These are phyloP conservation scores for Mechanitis messenoides DNA, from an alignment of 2,888 invertebrate species.

Conservation along the genomic window DNA sequence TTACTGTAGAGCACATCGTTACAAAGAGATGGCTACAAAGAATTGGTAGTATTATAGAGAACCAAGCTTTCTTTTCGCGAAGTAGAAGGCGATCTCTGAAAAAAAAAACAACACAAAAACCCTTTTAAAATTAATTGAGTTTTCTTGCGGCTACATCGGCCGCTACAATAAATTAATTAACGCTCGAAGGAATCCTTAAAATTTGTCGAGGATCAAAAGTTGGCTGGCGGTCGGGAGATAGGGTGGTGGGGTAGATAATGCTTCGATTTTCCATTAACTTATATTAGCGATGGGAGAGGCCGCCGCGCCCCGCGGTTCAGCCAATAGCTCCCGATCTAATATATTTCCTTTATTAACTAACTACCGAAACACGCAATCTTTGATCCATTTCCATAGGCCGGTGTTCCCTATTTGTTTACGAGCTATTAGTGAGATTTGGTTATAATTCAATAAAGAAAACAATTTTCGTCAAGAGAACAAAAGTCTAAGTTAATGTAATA, in stretches of 20 bases:
- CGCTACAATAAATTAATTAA: slow-evolving; percentile 76
- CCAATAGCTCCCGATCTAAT: slow-evolving; percentile 60
- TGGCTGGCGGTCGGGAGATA: slow-evolving; percentile 43
- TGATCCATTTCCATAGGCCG: slow-evolving; percentile 69
- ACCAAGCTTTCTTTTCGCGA: slow-evolving; percentile 43
- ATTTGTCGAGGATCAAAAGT: slow-evolving; percentile 75
- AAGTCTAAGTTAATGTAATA: slow-evolving; percentile 5
- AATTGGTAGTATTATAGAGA: slow-evolving; percentile 55
- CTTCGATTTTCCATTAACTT: slow-evolving; percentile 76
- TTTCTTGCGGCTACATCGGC: slow-evolving; percentile 74
- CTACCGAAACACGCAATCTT: slow-evolving; percentile 71
- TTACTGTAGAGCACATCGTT: slow-evolving; percentile 57
- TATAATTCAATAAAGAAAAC: slow-evolving; percentile 61
- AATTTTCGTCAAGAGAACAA: background rate
- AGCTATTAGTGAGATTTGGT: slow-evolving; percentile 58
- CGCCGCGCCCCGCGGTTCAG: slow-evolving; percentile 54
- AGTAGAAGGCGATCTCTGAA: slow-evolving; percentile 51
- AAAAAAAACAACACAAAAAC: slow-evolving; percentile 75
- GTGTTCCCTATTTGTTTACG: slow-evolving; percentile 64
- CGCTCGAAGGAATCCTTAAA: slow-evolving; percentile 74
- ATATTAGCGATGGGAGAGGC: slow-evolving; percentile 69
- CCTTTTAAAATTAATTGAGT: slow-evolving; percentile 78
- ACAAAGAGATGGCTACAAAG: slow-evolving; percentile 61
- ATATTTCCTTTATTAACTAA: slow-evolving; percentile 70
- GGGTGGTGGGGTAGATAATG: slow-evolving; percentile 59